Evolutionary conservation across 2,113 vertebrate genomes (phyloP).

Genomic region (Chloropsis hardwickii): DNA sequence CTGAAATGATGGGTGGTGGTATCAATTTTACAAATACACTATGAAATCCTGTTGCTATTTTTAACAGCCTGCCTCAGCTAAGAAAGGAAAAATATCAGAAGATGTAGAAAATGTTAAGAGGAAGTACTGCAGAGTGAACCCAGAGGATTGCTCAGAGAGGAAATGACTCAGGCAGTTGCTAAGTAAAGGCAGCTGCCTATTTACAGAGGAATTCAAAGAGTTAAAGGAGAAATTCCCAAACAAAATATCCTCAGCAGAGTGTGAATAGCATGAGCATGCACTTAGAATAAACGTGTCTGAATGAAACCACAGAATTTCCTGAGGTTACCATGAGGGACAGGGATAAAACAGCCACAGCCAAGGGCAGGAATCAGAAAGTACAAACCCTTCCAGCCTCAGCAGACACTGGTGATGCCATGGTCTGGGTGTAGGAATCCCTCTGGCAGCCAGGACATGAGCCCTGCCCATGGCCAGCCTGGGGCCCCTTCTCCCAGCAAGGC

Average conservation of each 20-base stretch:
- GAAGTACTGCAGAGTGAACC: slow-evolving; percentile 45
- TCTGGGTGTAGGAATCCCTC: not conserved
- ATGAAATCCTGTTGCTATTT: slow-evolving; percentile 1
- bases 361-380: not conserved
- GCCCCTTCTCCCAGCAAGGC: accelerated
- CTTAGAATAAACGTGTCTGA: not conserved
- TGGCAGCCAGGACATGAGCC: not conserved
- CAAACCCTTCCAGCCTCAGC: not conserved
- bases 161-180: slow-evolving; percentile 55
- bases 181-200: slow-evolving; percentile 40
- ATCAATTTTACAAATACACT: not conserved
- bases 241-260: not conserved
- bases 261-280: not conserved
- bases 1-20: not conserved
- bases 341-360: not conserved
- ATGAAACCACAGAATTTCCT: not conserved
- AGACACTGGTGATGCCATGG: accelerated
- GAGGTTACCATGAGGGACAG: not conserved
- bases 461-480: not conserved
- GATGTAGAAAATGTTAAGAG: slow-evolving; percentile 48
- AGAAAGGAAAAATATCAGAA: slow-evolving; percentile 33
- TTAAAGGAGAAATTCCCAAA: slow-evolving; percentile 29
- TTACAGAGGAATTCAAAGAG: slow-evolving; percentile 38
- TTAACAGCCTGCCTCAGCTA: not conserved
- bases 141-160: slow-evolving; percentile 30